phyloP scores from a whole-genome alignment of 1,140 invertebrate species.

The Helicoverpa zea region DNA sequence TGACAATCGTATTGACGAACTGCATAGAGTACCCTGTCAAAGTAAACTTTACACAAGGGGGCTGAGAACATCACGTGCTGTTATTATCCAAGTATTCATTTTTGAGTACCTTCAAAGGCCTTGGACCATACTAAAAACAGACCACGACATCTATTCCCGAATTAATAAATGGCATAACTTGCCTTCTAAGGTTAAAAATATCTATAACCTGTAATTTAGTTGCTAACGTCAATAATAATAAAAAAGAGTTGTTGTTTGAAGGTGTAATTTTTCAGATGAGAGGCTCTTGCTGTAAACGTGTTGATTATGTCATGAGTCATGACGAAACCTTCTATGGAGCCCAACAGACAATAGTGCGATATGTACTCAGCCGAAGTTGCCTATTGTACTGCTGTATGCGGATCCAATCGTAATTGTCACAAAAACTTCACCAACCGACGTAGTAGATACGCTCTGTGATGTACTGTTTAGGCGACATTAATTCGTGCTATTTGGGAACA shows the following conservation, averaged over 20 bases:
- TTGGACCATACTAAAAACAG: background rate
- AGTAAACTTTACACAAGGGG: slow-evolving; percentile 13
- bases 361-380: slow-evolving; percentile 68
- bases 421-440: slow-evolving; percentile 57
- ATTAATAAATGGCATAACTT: background rate
- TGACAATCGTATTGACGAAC: slow-evolving; percentile 34
- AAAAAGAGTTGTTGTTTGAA: slow-evolving; percentile 11
- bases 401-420: slow-evolving; percentile 72
- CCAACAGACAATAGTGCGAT: slow-evolving; percentile 65
- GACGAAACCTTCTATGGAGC: slow-evolving; percentile 68
- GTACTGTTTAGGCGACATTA: slow-evolving; percentile 31
- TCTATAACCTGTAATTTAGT: slow-evolving; percentile 29
- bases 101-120: background rate
- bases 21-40: slow-evolving; percentile 16
- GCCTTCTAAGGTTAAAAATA: slow-evolving; percentile 6
- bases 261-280: slow-evolving; percentile 25
- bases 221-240: background rate
- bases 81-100: background rate
- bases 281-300: slow-evolving; percentile 37
- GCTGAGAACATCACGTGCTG: background rate
- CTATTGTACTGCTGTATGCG: slow-evolving; percentile 67
- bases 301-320: slow-evolving; percentile 68
- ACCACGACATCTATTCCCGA: background rate
- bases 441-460: slow-evolving; percentile 51
- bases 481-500: slow-evolving; percentile 12